Evolutionary conservation across 2,113 vertebrate species (phyloP).

Genomic region (Tachysurus fulvidraco): DNA sequence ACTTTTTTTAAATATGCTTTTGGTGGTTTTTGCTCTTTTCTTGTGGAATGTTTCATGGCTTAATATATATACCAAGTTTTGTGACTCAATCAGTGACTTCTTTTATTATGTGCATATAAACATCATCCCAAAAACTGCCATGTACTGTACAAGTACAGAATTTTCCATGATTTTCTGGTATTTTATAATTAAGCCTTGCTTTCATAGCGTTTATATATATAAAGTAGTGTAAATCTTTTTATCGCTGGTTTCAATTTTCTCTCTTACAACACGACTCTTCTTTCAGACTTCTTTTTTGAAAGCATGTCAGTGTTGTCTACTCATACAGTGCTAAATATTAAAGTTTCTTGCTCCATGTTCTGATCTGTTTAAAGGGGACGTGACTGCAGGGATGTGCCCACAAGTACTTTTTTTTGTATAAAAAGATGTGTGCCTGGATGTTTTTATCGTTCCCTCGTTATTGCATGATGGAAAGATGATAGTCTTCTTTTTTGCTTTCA

Average conservation of each 20-base stretch:
- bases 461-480: conserved; percentile 91
- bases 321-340: conserved; percentile 73
- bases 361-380: conserved; percentile 77
- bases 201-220: conserved; percentile 37
- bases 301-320: conserved; percentile 77
- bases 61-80: conserved; percentile 51
- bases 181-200: conserved; percentile 45
- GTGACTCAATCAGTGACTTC: conserved; percentile 38
- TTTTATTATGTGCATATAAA: conserved; percentile 38
- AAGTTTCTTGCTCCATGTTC: conserved; percentile 72
- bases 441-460: conserved; percentile 88
- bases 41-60: conserved; percentile 34
- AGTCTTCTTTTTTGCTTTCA: conserved; percentile 78
- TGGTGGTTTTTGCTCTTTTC: conserved; percentile 34
- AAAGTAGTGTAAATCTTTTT: conserved; percentile 31
- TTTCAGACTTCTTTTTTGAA: conserved; percentile 61
- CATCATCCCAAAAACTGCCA: conserved; percentile 26
- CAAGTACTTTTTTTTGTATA: conserved; percentile 66
- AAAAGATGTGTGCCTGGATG: conserved; percentile 83
- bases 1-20: conserved; percentile 42
- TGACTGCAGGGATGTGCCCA: conserved; percentile 64
- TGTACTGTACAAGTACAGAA: conserved; percentile 27
- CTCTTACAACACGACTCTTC: conserved; percentile 55
- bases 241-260: conserved; percentile 25
- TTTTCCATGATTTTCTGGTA: conserved; percentile 36